Evolutionary conservation across 2,113 vertebrate species (phyloP).

Genomic region (Azemiops feae): DNA sequence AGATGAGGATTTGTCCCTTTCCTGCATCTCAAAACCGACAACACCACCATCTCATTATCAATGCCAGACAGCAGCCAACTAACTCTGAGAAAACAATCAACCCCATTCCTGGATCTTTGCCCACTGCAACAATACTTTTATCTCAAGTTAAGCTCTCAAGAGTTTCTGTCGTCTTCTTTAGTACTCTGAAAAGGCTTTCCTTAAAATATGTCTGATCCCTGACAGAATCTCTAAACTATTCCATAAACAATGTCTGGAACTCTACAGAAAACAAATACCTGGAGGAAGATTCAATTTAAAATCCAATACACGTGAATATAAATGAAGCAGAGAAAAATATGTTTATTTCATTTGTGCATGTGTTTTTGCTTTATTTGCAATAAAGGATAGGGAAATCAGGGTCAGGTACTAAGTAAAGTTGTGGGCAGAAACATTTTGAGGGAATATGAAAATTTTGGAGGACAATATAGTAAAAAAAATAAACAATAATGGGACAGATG

Average conservation of each 20-base stretch:
- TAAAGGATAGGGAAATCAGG: neutral
- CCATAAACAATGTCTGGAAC: neutral
- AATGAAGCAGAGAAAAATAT: neutral
- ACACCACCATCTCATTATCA: slow-evolving; percentile 89
- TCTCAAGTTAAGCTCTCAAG: slow-evolving; percentile 64
- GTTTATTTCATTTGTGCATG: neutral
- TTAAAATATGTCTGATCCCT: slow-evolving; percentile 21
- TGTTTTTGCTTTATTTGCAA: neutral
- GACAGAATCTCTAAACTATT: neutral
- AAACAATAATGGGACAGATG: neutral
- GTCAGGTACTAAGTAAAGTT: neutral
- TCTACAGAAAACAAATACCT: neutral
- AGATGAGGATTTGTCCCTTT: slow-evolving; percentile 94
- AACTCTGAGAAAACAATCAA: slow-evolving; percentile 86
- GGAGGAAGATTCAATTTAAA: neutral
- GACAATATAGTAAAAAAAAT: neutral
- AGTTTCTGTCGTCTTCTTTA: slow-evolving; percentile 58
- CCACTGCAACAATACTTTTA: slow-evolving; percentile 78
- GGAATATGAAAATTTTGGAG: neutral
- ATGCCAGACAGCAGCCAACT: slow-evolving; percentile 85
- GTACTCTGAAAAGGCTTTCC: slow-evolving; percentile 29
- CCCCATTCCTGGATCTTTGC: slow-evolving; percentile 86
- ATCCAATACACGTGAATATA: neutral
- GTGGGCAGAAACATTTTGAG: neutral
- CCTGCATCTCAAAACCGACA: slow-evolving; percentile 93